Conservation (phyloP, 2,797 vertebrate species). For the Chaenodraco wilsoni region DNA sequence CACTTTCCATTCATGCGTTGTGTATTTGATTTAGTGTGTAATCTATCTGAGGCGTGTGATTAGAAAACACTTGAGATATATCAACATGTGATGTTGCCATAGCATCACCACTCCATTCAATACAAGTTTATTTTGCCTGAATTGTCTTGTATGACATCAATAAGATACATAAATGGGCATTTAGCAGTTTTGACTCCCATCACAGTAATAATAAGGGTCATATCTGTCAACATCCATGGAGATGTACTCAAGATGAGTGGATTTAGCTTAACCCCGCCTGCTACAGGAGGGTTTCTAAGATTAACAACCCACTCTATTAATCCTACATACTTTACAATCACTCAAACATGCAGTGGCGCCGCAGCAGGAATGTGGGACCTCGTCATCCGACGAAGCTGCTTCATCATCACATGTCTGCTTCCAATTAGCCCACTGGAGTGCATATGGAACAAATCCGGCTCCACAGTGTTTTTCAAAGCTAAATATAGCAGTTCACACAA, state of each 20-base stretch:
- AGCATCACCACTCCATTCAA: background rate
- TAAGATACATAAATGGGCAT: background rate
- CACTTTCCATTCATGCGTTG: background rate
- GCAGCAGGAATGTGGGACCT: slow-evolving; percentile 11
- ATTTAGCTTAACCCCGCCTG: background rate
- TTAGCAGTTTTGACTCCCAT: background rate
- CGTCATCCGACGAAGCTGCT: slow-evolving; percentile 3
- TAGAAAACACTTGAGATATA: background rate
- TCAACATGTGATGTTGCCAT: slow-evolving; percentile 3
- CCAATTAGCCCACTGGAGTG: slow-evolving; percentile 33
- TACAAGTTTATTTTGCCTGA: background rate
- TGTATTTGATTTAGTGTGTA: background rate
- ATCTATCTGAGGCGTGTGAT: slow-evolving; percentile 5
- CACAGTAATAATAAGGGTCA: background rate
- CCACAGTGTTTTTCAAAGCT: slow-evolving; percentile 26
- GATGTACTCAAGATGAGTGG: background rate
- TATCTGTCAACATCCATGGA: slow-evolving; percentile 6
- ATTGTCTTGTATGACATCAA: background rate
- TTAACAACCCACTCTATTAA: background rate
- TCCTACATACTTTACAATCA: background rate
- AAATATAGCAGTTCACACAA: slow-evolving; percentile 53
- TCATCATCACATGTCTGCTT: slow-evolving; percentile 52
- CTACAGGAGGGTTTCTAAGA: background rate
- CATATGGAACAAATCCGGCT: slow-evolving; percentile 10
- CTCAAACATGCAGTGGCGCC: background rate